These are phyloP conservation scores for Enteromius anoplus DNA, from an alignment of 2,797 vertebrate species.

Conservation along the genomic window DNA sequence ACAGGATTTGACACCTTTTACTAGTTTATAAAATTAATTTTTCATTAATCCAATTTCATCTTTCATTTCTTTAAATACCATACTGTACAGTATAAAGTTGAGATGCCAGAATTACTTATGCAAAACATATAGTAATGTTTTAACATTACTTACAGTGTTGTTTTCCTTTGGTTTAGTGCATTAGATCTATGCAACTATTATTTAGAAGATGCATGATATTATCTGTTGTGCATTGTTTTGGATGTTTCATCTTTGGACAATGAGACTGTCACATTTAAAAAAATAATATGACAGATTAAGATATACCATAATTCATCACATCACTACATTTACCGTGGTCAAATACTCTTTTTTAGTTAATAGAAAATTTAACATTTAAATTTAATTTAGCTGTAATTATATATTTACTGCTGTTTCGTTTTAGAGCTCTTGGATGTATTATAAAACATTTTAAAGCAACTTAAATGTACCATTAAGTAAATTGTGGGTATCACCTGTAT, in stretches of 20 bases:
- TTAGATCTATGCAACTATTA: not conserved
- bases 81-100: not conserved
- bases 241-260: not conserved
- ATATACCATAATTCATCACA: not conserved
- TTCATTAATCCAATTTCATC: no score
- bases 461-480: constrained; percentile 6
- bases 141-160: not conserved
- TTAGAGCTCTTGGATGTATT: constrained; percentile 9
- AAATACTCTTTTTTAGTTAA: not conserved
- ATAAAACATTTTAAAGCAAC: not conserved
- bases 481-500: constrained; percentile 4
- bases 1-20: not conserved
- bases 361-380: not conserved
- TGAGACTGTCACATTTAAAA: not conserved
- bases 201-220: not conserved
- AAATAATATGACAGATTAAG: not conserved
- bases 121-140: not conserved
- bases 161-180: not conserved
- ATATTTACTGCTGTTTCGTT: not conserved
- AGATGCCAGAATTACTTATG: not conserved
- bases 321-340: not conserved
- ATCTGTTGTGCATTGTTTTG: not conserved
- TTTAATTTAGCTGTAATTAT: not conserved
- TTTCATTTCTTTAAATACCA: not conserved
- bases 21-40: not conserved